Evolutionary conservation across 2,113 vertebrate genomes (phyloP).

Genomic region (Motacilla alba): DNA sequence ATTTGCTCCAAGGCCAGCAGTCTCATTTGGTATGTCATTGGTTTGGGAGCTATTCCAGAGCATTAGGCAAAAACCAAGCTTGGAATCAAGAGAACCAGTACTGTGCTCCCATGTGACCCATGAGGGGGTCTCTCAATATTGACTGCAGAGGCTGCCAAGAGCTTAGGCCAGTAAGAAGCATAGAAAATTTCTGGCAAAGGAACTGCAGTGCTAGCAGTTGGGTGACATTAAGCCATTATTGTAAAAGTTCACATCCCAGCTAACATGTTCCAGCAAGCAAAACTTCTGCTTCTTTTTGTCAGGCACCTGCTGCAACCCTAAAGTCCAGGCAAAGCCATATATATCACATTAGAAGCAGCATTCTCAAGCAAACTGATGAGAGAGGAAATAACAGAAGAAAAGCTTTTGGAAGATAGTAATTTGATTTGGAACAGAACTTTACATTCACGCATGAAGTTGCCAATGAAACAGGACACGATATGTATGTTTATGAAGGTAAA

Average conservation of each 20-base stretch:
- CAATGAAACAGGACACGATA: background rate
- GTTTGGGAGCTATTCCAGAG: background rate
- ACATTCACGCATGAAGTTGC: background rate
- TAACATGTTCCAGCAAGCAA: background rate
- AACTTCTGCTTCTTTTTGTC: background rate
- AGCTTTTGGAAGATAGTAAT: background rate
- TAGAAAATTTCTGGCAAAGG: background rate
- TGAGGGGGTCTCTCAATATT: background rate
- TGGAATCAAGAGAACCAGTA: background rate
- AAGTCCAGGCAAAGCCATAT: rapidly evolving
- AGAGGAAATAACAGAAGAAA: background rate
- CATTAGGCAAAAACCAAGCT: background rate
- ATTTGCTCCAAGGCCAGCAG: background rate
- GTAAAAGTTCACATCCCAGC: background rate
- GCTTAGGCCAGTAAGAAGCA: background rate
- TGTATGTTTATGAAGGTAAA: background rate
- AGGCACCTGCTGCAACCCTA: background rate
- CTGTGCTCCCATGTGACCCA: rapidly evolving
- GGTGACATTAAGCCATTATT: background rate
- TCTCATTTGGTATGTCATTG: background rate
- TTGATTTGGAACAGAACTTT: background rate
- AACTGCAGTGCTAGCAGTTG: background rate
- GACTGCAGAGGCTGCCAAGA: background rate
- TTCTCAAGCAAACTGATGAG: background rate
- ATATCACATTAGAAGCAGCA: background rate